These are phyloP conservation scores for Chanos chanos DNA, from an alignment of 2,797 vertebrate species.

Conservation along the genomic window DNA sequence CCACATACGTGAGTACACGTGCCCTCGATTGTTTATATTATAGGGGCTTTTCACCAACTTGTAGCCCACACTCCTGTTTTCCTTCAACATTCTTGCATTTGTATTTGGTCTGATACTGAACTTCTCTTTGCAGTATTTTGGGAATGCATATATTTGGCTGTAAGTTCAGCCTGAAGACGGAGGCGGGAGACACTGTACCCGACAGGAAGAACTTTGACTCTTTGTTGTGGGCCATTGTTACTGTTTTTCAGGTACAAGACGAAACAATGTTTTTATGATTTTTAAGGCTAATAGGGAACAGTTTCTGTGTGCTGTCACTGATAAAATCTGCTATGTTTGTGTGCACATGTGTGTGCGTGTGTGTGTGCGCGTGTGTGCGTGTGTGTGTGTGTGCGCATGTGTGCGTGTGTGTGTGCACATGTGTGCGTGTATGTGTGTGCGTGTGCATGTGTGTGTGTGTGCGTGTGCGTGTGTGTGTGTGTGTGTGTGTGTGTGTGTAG, in stretches of 20 bases:
- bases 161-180: slow-evolving; percentile 94
- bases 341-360: background rate
- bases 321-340: too few species aligned
- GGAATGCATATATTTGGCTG: slow-evolving; percentile 99
- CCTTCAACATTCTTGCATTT: too few species aligned
- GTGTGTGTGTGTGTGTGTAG: slow-evolving; percentile 47
- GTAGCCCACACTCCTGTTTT: too few species aligned
- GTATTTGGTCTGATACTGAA: too few species aligned
- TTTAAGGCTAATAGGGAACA: too few species aligned
- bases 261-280: background rate
- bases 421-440: background rate
- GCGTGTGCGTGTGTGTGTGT: background rate
- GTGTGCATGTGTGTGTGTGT: background rate
- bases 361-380: background rate
- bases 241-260: slow-evolving; percentile 86
- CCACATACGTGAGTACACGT: too few species aligned
- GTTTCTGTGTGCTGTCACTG: too few species aligned
- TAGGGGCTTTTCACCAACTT: too few species aligned
- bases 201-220: slow-evolving; percentile 97
- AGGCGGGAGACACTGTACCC: slow-evolving; percentile 89
- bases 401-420: background rate
- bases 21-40: too few species aligned
- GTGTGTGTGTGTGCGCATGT: slow-evolving; percentile 5
- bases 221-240: slow-evolving; percentile 94
- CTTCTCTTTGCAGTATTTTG: slow-evolving; percentile 79